Conservation (phyloP, 2,888 invertebrate species). For the Athalia cordata region DNA sequence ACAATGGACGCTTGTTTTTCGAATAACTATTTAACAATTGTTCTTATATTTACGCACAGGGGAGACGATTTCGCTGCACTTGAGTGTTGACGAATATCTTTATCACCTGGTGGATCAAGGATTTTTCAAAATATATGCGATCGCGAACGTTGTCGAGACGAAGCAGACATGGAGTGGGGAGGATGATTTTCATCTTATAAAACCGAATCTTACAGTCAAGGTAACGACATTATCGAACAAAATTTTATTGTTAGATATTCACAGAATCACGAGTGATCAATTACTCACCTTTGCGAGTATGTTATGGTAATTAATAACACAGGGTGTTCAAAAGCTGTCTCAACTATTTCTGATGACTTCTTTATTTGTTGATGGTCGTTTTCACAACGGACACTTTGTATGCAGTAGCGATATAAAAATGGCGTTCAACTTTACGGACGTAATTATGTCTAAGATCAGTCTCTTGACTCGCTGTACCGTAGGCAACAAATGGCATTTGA, state of each 20-base stretch:
- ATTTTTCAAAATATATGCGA: constrained; percentile 83
- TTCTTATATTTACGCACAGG: constrained; percentile 59
- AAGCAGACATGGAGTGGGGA: constrained; percentile 85
- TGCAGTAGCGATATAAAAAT: too few species aligned
- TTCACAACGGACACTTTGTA: too few species aligned
- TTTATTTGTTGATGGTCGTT: too few species aligned
- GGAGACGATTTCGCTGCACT: constrained; percentile 78
- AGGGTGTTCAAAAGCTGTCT: too few species aligned
- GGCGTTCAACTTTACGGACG: too few species aligned
- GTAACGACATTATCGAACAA: constrained; percentile 67
- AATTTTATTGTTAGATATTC: constrained; percentile 12
- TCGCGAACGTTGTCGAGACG: constrained; percentile 83
- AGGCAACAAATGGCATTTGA: constrained; percentile 12
- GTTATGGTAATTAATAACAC: too few species aligned
- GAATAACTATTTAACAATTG: not conserved
- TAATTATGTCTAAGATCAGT: not conserved
- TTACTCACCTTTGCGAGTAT: too few species aligned
- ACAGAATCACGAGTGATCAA: not conserved
- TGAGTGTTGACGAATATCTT: constrained; percentile 82
- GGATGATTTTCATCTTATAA: constrained; percentile 82
- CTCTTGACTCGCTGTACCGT: constrained; percentile 1
- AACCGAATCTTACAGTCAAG: constrained; percentile 81
- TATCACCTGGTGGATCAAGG: constrained; percentile 82
- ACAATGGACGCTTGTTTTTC: not conserved
- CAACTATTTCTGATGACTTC: too few species aligned